Conservation (phyloP, 2,113 vertebrate species). For the Ceuthmochares aereus region DNA sequence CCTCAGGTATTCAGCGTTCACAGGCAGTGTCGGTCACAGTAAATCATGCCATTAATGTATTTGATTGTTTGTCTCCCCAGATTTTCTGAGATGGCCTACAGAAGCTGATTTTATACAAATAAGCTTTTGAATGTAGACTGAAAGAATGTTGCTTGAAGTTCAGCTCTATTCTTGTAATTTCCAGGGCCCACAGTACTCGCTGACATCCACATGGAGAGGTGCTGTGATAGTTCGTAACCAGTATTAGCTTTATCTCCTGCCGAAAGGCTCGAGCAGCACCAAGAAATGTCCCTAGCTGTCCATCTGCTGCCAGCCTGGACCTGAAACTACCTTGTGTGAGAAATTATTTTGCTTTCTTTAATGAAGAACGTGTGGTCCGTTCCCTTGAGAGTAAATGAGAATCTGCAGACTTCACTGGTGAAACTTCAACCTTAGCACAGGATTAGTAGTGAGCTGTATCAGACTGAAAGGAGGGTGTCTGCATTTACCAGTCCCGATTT, state of each 20-base stretch:
- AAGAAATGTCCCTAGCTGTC: not conserved
- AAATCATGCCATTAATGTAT: not conserved
- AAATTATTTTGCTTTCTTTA: not conserved
- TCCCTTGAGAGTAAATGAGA: not conserved
- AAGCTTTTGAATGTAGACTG: slow-evolving; percentile 41
- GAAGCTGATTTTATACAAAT: not conserved
- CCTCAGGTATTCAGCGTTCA: not conserved
- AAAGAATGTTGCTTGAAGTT: slow-evolving; percentile 15
- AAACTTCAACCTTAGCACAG: not conserved
- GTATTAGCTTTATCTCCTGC: not conserved
- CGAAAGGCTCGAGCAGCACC: not conserved
- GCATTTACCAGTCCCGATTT: slow-evolving; percentile 62
- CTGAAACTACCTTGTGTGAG: not conserved
- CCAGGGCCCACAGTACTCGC: not conserved
- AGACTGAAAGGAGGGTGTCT: slow-evolving; percentile 27
- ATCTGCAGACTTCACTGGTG: not conserved
- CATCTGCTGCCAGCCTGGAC: not conserved
- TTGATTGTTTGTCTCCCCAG: not conserved
- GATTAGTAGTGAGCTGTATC: slow-evolving; percentile 43
- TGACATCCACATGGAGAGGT: not conserved
- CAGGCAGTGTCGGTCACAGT: not conserved
- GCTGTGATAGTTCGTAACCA: not conserved
- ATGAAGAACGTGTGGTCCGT: not conserved
- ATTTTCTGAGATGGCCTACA: not conserved
- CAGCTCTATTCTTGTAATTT: not conserved